Evolutionary conservation across 2,888 invertebrate species (phyloP).

Genomic region (Trilocha varians): DNA sequence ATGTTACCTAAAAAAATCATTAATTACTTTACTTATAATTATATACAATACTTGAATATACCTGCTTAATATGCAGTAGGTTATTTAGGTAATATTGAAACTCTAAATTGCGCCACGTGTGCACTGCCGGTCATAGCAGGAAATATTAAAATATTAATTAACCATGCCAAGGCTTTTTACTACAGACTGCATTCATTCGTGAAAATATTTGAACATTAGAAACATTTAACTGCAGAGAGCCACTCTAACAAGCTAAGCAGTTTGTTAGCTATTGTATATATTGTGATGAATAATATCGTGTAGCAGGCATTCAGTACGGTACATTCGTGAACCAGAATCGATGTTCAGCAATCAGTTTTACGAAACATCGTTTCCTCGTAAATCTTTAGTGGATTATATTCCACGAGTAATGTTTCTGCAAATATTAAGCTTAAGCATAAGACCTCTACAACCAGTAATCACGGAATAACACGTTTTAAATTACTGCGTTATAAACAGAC

Average conservation of each 20-base stretch:
- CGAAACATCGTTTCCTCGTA: constrained; percentile 55
- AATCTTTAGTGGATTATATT: constrained; percentile 42
- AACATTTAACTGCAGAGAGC: background rate
- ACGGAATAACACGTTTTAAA: constrained; percentile 2
- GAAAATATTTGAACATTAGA: background rate
- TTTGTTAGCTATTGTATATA: constrained; percentile 37
- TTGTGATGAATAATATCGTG: constrained; percentile 63
- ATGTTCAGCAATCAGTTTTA: constrained; percentile 55
- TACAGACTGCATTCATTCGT: background rate
- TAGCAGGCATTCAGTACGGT: no score
- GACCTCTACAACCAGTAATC: background rate
- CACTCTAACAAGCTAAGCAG: no score
- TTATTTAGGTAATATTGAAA: background rate
- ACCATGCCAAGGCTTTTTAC: background rate
- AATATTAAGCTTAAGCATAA: constrained; percentile 12
- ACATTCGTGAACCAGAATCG: constrained; percentile 49
- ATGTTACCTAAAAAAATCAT: no score
- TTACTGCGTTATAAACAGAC: constrained; percentile 3
- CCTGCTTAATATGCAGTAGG: no score
- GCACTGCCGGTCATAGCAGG: background rate
- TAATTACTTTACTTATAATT: no score
- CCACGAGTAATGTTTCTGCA: constrained; percentile 19
- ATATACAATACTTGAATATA: no score
- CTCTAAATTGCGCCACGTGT: background rate
- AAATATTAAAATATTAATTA: background rate